Base-by-base conservation (phyloP, 2,797 vertebrate species). In the Babyrousa celebensis region DNA sequence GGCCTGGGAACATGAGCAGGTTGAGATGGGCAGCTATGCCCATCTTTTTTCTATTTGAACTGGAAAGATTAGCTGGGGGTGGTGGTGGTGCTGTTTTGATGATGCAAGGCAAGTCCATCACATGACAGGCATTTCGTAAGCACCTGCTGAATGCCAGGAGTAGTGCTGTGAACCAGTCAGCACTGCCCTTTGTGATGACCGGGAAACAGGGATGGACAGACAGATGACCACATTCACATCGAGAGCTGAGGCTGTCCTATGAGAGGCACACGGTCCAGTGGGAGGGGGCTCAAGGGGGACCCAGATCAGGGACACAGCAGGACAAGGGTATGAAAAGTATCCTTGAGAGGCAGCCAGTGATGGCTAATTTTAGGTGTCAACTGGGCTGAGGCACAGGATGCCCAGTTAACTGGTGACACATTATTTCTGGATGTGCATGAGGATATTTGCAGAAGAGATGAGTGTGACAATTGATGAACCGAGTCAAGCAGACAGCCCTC, bases 241-340 rank as follows among this genome's bases (percentile, higher is more conserved):
- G 5, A 43, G 36, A 62, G 10, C 32, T 62, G 15, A 82, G 58
- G 58, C 36, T 62, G 58, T 63, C 78, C 27, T 1, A 0, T 0
- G 11, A 6, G 0, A 17, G 29, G 17, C 52, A 21, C 52, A 8
- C 0, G 1, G 29, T 54, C 74, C 52, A n/a, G 17, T 54, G 23
- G 14, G 16, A 43, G 23, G 23, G 16, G 23, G 15, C 56, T 40
- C 36, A 16, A 17, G 32, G 14, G 16, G 58, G 78, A 80, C 23
- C 58, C 1, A 16, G 56, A 23, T 14, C 32, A 62, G 32, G 8
- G 23, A 14, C 23, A 40, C 58, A 27, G 78, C 15, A 82, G 36
- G 36, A 36, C 23, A 8, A 23, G 3, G 36, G 1, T 32, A 0
- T 18, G 58, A 15, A 43, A 6, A 5, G 36, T 6, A 15, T 27